phyloP scores from a whole-genome alignment of 2,113 vertebrate species.

The Burhinus bistriatus region DNA sequence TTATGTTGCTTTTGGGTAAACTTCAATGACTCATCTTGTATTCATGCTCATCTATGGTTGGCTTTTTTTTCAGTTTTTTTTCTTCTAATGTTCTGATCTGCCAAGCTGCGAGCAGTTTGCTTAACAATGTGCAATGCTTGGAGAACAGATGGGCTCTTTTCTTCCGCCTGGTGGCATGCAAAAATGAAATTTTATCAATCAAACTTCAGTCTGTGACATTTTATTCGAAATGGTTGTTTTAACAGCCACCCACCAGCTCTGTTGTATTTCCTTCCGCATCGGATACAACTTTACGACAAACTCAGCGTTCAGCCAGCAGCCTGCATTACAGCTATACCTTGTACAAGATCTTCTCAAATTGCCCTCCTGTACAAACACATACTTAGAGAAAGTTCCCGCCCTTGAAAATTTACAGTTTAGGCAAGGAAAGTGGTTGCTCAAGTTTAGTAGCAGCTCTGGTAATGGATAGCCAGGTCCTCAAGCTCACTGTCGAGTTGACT shows the following conservation, averaged over 20 bases:
- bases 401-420: neutral
- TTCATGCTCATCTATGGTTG: slow-evolving; percentile 7
- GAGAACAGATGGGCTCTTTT: slow-evolving; percentile 36
- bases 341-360: neutral
- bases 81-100: neutral
- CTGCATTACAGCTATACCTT: neutral
- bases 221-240: neutral
- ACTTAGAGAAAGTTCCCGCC: neutral
- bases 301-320: neutral
- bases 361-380: neutral
- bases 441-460: neutral
- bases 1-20: slow-evolving; percentile 50
- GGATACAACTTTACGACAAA: neutral
- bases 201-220: neutral
- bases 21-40: slow-evolving; percentile 44
- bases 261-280: neutral
- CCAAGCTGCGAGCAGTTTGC: neutral
- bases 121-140: neutral
- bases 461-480: neutral
- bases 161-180: neutral
- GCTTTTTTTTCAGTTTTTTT: neutral
- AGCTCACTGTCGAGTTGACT: neutral
- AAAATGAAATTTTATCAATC: slow-evolving; percentile 37
- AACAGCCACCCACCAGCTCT: neutral
- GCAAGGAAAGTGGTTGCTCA: neutral